Conservation (phyloP, 2,113 vertebrate genomes). For the Laticauda colubrina region DNA sequence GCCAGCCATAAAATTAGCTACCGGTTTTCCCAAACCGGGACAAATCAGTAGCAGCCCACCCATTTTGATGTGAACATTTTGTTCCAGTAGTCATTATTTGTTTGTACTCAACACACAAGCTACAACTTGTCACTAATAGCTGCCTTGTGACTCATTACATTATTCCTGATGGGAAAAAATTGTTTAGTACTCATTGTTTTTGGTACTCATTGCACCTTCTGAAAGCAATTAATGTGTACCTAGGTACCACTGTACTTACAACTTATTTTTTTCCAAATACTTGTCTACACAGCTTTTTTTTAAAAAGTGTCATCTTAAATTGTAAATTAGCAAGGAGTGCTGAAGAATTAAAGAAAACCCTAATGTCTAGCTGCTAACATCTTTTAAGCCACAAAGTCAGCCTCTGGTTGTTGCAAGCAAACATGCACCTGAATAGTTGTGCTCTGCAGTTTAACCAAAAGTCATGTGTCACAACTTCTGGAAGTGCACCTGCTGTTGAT, state of each 20-base stretch:
- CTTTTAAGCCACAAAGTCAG: not conserved
- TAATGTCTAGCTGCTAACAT: not conserved
- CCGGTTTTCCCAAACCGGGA: no score
- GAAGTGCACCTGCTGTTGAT: slow-evolving; percentile 8
- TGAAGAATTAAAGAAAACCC: not conserved
- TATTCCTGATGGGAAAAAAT: not conserved
- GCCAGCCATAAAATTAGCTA: no score
- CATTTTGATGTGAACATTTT: not conserved
- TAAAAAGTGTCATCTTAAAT: not conserved
- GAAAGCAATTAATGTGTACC: not conserved
- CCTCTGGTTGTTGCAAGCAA: not conserved
- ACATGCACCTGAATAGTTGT: slow-evolving; percentile 10
- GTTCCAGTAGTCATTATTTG: not conserved
- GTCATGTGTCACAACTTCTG: not conserved
- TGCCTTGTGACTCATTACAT: no score
- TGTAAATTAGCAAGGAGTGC: not conserved
- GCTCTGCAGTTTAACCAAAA: slow-evolving; percentile 11
- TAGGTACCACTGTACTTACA: not conserved
- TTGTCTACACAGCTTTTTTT: not conserved
- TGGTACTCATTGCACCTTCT: not conserved
- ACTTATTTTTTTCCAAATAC: not conserved
- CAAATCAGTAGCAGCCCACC: no score
- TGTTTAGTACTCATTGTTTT: not conserved
- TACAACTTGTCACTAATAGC: not conserved
- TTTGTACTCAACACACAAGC: not conserved